Percentiles rank a stretch among this genome's conserved stretches.
Evolutionary conservation across 1,140 invertebrate species (phyloP).

Genomic region (Lysiphlebus fabarum): DNA sequence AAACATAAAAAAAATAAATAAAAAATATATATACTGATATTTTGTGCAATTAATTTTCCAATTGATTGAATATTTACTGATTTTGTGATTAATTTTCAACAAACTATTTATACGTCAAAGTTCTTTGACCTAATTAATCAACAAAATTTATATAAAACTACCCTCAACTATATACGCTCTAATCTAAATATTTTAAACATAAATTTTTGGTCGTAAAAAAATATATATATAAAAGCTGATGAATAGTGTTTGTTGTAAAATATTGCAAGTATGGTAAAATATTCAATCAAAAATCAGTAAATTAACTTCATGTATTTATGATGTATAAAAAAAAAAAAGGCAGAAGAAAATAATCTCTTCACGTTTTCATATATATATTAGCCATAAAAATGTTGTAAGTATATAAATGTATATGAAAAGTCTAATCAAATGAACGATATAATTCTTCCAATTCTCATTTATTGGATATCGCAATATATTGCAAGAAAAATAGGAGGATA

Average conservation of each 20-base stretch:
- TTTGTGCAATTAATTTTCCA: slow-evolving; percentile 54
- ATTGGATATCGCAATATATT: slow-evolving; percentile 26
- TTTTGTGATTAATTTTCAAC: not conserved
- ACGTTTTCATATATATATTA: too few relatives aligned
- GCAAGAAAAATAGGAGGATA: not conserved
- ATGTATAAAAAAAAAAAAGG: too few relatives aligned
- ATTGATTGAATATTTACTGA: slow-evolving; percentile 45
- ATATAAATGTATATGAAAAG: too few relatives aligned
- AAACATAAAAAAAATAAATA: not conserved
- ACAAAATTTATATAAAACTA: slow-evolving; percentile 3
- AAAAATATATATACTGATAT: not conserved
- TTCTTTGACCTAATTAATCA: slow-evolving; percentile 43
- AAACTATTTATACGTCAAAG: not conserved
- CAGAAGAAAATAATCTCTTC: too few relatives aligned
- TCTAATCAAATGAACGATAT: slow-evolving; percentile 22
- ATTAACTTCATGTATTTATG: too few relatives aligned
- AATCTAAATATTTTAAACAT: too few relatives aligned
- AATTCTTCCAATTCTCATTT: slow-evolving; percentile 26
- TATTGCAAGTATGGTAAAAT: too few relatives aligned
- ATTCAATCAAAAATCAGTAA: too few relatives aligned
- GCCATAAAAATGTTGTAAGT: too few relatives aligned
- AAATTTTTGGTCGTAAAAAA: too few relatives aligned
- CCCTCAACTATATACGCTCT: not conserved
- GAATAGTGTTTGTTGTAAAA: too few relatives aligned
- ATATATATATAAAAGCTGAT: too few relatives aligned